phyloP scores from a whole-genome alignment of 1,140 invertebrate genomes.

The Coboldia fuscipes region DNA sequence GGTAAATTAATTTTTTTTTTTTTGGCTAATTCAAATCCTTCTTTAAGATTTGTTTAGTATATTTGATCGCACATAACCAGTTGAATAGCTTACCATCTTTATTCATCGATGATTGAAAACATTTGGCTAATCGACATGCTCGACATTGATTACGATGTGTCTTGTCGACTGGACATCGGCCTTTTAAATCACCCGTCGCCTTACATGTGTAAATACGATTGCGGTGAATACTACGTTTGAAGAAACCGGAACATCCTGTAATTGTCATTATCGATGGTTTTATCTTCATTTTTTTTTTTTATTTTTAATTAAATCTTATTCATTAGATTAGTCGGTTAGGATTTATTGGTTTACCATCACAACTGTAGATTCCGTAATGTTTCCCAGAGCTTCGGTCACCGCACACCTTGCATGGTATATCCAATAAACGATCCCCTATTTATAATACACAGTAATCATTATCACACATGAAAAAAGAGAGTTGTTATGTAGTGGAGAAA shows the following conservation, averaged over 20 bases:
- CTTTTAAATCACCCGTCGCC: slow-evolving; percentile 78
- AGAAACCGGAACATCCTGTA: slow-evolving; percentile 87
- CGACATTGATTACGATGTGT: slow-evolving; percentile 94
- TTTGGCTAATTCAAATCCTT: too few species aligned
- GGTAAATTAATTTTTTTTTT: too few species aligned
- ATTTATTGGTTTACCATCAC: slow-evolving; percentile 83
- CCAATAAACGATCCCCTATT: slow-evolving; percentile 76
- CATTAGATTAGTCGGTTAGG: not conserved
- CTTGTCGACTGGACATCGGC: slow-evolving; percentile 88
- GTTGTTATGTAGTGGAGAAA: too few species aligned
- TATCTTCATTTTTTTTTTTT: too few species aligned
- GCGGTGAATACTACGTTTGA: slow-evolving; percentile 89
- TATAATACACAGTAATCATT: too few species aligned
- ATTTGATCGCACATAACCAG: too few species aligned
- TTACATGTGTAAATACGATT: slow-evolving; percentile 93
- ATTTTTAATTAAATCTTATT: slow-evolving; percentile 2
- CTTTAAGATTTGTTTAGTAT: too few species aligned
- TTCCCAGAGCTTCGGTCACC: slow-evolving; percentile 91
- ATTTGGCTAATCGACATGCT: slow-evolving; percentile 88
- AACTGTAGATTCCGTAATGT: slow-evolving; percentile 94
- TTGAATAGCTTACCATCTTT: slow-evolving; percentile 98
- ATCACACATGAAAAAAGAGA: too few species aligned
- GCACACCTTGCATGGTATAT: slow-evolving; percentile 92
- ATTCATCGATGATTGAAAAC: slow-evolving; percentile 94
- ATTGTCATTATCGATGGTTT: slow-evolving; percentile 4